Evolutionary conservation across 2,797 vertebrate genomes (phyloP).

Genomic region (Ciconia nigra): DNA sequence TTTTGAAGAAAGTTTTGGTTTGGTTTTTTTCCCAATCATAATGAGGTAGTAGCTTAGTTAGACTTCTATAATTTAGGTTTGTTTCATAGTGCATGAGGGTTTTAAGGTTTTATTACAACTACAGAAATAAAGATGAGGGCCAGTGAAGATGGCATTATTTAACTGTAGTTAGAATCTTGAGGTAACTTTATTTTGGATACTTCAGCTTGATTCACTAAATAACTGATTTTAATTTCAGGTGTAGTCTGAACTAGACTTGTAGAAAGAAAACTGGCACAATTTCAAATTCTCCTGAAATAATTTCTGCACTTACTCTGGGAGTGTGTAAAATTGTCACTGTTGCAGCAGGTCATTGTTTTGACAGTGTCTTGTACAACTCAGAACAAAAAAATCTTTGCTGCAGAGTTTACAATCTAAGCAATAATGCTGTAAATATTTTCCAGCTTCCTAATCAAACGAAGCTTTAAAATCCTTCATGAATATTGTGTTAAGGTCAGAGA

Average conservation of each 20-base stretch:
- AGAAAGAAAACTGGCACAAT: not conserved
- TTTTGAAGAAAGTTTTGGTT: not conserved
- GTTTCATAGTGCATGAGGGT: not conserved
- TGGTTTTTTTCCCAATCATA: accelerated
- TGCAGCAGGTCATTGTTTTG: not conserved
- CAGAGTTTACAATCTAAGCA: not conserved
- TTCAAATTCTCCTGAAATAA: not conserved
- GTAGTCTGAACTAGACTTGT: not conserved
- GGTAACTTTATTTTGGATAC: not conserved
- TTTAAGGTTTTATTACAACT: not conserved
- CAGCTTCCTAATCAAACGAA: not conserved
- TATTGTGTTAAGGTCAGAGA: not conserved
- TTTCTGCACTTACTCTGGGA: not conserved
- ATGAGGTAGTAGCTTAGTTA: not conserved
- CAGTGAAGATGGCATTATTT: not conserved
- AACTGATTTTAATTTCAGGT: not conserved
- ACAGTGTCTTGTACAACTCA: not conserved
- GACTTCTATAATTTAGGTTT: not conserved
- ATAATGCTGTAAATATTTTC: not conserved
- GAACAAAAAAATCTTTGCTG: not conserved
- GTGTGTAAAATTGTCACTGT: not conserved
- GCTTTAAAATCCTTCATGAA: not conserved
- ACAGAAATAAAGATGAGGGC: not conserved
- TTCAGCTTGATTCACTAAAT: not conserved
- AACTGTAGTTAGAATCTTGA: not conserved